These are phyloP conservation scores for Tursiops truncatus DNA, from an alignment of 2,113 vertebrate species.

Conservation along the genomic window DNA sequence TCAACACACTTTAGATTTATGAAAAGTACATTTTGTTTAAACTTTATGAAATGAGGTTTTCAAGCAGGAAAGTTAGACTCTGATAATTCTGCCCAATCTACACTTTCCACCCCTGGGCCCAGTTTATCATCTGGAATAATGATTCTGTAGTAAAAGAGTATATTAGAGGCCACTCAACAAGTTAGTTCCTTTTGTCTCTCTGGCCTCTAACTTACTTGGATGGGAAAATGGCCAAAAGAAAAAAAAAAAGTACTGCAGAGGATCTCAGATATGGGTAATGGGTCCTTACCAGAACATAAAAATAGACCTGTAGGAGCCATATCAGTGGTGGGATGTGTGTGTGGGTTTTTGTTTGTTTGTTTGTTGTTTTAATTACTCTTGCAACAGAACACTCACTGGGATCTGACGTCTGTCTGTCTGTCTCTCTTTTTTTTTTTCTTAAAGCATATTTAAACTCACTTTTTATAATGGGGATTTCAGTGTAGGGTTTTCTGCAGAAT, in stretches of 20 bases:
- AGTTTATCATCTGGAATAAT: conserved; percentile 30
- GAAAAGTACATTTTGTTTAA: neutral
- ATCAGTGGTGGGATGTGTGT: neutral
- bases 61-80: neutral
- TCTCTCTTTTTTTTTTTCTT: neutral
- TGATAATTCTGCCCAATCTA: neutral
- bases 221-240: conserved; percentile 61
- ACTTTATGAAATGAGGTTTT: neutral
- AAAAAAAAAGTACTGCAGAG: conserved; percentile 16
- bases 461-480: conserved; percentile 60
- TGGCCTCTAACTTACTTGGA: conserved; percentile 83
- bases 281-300: conserved; percentile 77
- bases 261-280: conserved; percentile 77
- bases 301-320: conserved; percentile 70
- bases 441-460: conserved; percentile 79
- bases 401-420: conserved; percentile 59
- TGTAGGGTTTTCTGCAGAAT: conserved; percentile 65
- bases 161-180: conserved; percentile 4
- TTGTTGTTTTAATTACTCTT: conserved; percentile 64
- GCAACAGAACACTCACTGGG: conserved; percentile 70
- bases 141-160: conserved; percentile 6
- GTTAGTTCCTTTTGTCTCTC: conserved; percentile 74
- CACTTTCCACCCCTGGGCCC: neutral
- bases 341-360: neutral
- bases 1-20: neutral